Evolutionary conservation across 2,888 invertebrate genomes (phyloP).

Genomic region (Plebejus melissa): DNA sequence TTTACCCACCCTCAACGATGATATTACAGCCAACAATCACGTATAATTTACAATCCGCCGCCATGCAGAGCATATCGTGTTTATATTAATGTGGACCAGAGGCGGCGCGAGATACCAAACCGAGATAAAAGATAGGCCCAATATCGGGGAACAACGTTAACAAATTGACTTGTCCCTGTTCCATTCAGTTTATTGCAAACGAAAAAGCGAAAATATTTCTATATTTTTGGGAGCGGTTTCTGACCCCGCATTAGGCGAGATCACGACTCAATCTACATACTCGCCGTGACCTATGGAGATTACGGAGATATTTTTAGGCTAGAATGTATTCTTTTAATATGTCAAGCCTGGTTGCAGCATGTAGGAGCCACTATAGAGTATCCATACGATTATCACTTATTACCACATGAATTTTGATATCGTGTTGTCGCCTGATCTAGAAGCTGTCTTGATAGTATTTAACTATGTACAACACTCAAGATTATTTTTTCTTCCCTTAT

Average conservation of each 20-base stretch:
- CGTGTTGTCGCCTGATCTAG: no score
- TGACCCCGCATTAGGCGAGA: neutral
- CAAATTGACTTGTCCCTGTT: constrained; percentile 27
- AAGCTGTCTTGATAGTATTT: no score
- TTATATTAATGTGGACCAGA: constrained; percentile 25
- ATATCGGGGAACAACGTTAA: constrained; percentile 21
- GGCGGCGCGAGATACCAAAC: constrained; percentile 8
- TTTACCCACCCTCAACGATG: neutral
- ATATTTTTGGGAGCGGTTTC: neutral
- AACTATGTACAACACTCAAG: no score
- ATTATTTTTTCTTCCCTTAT: no score
- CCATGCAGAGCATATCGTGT: constrained; percentile 12
- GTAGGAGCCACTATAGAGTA: no score
- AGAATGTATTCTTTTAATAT: neutral
- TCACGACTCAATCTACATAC: neutral
- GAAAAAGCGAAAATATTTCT: constrained; percentile 17
- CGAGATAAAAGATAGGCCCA: constrained; percentile 25
- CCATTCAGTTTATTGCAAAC: constrained; percentile 25
- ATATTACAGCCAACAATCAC: neutral
- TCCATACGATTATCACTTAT: no score
- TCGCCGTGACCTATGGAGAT: neutral
- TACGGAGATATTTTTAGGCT: neutral
- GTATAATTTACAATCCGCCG: constrained; percentile 4
- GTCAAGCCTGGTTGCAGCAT: no score
- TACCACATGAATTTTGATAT: no score